Base-by-base conservation (phyloP, 2,888 invertebrate species). In the Pristionchus entomophagus region DNA sequence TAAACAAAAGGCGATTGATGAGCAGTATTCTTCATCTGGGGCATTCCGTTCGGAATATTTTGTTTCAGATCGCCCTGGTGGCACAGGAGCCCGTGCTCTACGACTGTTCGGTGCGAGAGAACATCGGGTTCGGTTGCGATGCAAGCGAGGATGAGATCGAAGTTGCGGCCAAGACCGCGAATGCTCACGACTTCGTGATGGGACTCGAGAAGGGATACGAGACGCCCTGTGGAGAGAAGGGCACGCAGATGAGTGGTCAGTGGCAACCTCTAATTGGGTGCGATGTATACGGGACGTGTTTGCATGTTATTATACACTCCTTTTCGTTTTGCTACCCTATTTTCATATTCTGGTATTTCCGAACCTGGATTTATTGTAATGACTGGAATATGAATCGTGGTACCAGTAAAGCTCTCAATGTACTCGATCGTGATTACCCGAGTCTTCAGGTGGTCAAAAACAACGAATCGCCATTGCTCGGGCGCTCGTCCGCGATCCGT, bases 391-490 rank as follows among this genome's bases (percentile, higher is more conserved):
- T n/a, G n/a, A n/a, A n/a, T n/a, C n/a, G n/a, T n/a, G n/a, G n/a
- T n/a, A n/a, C n/a, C n/a, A n/a, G n/a, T n/a, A n/a, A n/a, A n/a
- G n/a, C 5, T 56, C n/a, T 22, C 14, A 22, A 56, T 14, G 56
- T 22, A 56, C 10, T 8, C n/a, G 10, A 14, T 45, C n/a, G 10
- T 5, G 56, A 22, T 14, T 56, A 14, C 19, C 19, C n/a, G 19
- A 56, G 8, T 14, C 22, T 22, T 22, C 56, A 78, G 78, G 78
- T 26, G 78, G 78, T 49, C 78, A 78, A 41, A 78, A 78, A 83
- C 88, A 88, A 81, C 86, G 91, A 32, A 90, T 91, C 62, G 91
- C 91, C 56, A 91, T 91, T 45, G 91, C 91, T 17, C 86, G 91
- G 0, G 91, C 91, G 6, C 88, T 91, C 38, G 88, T 91, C 17